Percentiles rank a stretch among this genome's conserved stretches.
These are phyloP conservation scores for Drosophila flavopinicola DNA, from an alignment of 2,888 invertebrate species.

Conservation along the genomic window DNA sequence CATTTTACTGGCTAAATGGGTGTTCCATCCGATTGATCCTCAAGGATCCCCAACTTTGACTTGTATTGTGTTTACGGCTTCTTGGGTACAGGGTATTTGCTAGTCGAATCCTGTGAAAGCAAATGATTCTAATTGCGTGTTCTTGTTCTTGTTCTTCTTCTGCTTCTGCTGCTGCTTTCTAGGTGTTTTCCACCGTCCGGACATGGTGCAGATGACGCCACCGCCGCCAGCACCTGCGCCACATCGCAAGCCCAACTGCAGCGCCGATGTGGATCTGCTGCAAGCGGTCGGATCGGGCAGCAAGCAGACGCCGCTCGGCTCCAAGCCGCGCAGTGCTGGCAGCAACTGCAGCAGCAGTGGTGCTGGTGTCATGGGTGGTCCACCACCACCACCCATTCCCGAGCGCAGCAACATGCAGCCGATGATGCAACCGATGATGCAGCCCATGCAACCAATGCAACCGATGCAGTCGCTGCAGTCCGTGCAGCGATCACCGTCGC, in stretches of 20 bases:
- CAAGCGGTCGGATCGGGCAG: slow-evolving; percentile 22
- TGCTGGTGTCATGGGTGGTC: slow-evolving; percentile 15
- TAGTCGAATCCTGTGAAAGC: no score
- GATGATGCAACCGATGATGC: no score
- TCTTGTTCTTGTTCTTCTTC: no score
- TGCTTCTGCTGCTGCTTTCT: not conserved
- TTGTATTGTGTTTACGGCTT: no score
- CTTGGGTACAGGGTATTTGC: no score
- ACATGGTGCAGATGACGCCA: slow-evolving; percentile 86
- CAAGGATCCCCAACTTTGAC: no score
- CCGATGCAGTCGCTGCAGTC: slow-evolving; percentile 59
- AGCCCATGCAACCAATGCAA: no score
- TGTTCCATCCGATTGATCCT: no score
- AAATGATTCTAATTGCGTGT: no score
- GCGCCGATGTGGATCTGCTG: slow-evolving; percentile 60
- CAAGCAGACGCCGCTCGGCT: slow-evolving; percentile 52
- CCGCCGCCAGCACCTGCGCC: slow-evolving; percentile 91
- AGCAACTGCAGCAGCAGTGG: slow-evolving; percentile 55
- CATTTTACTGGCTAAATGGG: no score
- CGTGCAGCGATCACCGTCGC: slow-evolving; percentile 82
- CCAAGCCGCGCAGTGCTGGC: slow-evolving; percentile 51
- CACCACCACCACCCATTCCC: slow-evolving; percentile 81
- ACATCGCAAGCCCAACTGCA: slow-evolving; percentile 86
- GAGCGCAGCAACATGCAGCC: slow-evolving; percentile 73
- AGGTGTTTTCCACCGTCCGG: slow-evolving; percentile 84